A percentile compares a stretch with the other conserved stretches of the same genome.
Evolutionary conservation across 2,113 vertebrate species (phyloP).

Genomic region (Poeciliopsis retropinna): DNA sequence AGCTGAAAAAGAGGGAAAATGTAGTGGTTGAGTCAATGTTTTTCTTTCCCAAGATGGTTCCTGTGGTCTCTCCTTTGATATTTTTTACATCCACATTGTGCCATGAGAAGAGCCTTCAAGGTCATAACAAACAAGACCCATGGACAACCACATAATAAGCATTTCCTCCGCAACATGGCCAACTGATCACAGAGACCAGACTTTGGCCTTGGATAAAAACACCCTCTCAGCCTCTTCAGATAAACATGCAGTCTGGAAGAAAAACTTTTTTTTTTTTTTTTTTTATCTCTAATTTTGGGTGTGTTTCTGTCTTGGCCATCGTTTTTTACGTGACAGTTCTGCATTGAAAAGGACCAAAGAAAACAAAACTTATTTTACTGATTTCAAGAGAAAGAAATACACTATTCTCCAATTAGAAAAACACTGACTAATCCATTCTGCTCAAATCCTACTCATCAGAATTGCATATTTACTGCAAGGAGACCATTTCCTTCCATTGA

Average conservation of each 20-base stretch:
- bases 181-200: slow-evolving; percentile 64
- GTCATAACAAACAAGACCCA: slow-evolving; percentile 72
- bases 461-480: not conserved
- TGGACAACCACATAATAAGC: slow-evolving; percentile 68
- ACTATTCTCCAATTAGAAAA: not conserved
- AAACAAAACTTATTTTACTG: not conserved
- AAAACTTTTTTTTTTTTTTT: not conserved
- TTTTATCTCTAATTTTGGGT: slow-evolving; percentile 47
- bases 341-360: not conserved
- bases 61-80: slow-evolving; percentile 59
- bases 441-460: not conserved
- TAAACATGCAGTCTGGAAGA: slow-evolving; percentile 54
- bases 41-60: slow-evolving; percentile 44
- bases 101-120: slow-evolving; percentile 70
- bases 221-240: slow-evolving; percentile 47
- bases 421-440: not conserved
- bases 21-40: slow-evolving; percentile 34
- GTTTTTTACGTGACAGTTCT: not conserved
- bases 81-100: slow-evolving; percentile 31
- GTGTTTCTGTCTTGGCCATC: slow-evolving; percentile 38
- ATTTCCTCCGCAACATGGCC: slow-evolving; percentile 67
- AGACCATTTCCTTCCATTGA: not conserved
- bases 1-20: slow-evolving; percentile 32
- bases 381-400: not conserved
- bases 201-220: slow-evolving; percentile 61